phyloP scores from a whole-genome alignment of 2,888 invertebrate genomes.

The Limnephilus rhombicus region DNA sequence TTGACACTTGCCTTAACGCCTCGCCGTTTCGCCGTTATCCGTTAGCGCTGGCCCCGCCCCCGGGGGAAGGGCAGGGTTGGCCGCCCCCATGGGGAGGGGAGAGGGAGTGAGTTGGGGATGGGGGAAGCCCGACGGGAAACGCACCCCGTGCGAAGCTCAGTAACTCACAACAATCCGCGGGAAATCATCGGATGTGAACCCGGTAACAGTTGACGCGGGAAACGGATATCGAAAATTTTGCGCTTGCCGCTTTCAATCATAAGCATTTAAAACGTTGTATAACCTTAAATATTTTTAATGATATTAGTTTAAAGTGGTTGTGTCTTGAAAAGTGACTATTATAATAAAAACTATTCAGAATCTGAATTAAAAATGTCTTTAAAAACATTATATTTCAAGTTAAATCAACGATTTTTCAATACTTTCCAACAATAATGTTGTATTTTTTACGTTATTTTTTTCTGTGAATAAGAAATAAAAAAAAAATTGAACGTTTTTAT shows the following conservation, averaged over 20 bases:
- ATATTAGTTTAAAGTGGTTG: not conserved
- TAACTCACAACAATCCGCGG: conserved; percentile 53
- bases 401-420: not conserved
- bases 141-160: conserved; percentile 47
- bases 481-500: not conserved
- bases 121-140: conserved; percentile 66
- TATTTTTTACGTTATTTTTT: not conserved
- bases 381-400: not conserved
- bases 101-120: not conserved
- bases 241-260: not conserved
- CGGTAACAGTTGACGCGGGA: conserved; percentile 11
- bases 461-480: not conserved
- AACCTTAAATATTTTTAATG: not conserved
- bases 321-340: not conserved
- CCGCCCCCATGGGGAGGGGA: not conserved
- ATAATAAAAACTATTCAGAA: not conserved
- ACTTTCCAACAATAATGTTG: not conserved
- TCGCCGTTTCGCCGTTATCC: conserved; percentile 25
- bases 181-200: conserved; percentile 31
- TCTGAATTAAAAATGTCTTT: not conserved
- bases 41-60: conserved; percentile 1
- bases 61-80: not conserved
- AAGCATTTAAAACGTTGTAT: not conserved
- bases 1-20: conserved; percentile 36
- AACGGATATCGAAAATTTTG: conserved; percentile 5